Evolutionary conservation across 2,888 invertebrate genomes (phyloP), one percentile per base, ranked within the genome.

Genomic region (Timandra comae): DNA sequence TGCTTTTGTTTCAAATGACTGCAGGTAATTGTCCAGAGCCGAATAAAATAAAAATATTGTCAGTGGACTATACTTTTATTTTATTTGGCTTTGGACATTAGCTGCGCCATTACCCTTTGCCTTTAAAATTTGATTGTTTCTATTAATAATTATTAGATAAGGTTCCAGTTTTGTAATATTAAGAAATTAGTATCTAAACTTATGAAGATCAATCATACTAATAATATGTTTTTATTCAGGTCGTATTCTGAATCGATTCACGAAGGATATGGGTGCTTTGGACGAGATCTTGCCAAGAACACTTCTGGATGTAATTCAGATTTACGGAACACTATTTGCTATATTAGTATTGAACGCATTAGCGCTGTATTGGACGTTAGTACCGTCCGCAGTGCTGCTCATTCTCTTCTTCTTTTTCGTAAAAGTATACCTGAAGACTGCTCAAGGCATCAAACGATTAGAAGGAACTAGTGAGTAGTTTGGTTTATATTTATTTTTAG

Each of bases 181-280:
- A n/a, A n/a, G n/a, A n/a, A n/a, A n/a, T n/a, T n/a, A n/a, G n/a
- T n/a, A n/a, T n/a, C n/a, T n/a, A n/a, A n/a, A n/a, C n/a, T n/a
- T n/a, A n/a, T n/a, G n/a, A n/a, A n/a, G n/a, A n/a, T n/a, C n/a
- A n/a, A n/a, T n/a, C n/a, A n/a, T n/a, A n/a, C n/a, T n/a, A n/a
- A n/a, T n/a, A 16, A 16, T 16, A 6, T 29, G 7, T 27, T 8
- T 19, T 27, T 8, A 22, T 10, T 23, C 51, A 85, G 93, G 93
- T 20, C 87, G 93, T 31, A 93, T 96, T 43, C 81, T 96, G 26
- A 87, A 87, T 46, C 69, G 96, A 30, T 96, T 96, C 59, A 92
- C 95, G 2, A 96, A 95, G 65, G 96, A 96, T 66, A 90, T 95
- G 63, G 94, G 94, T 1, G 88, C 91, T 0, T 87, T 95, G 35